Evolutionary conservation across 1,140 invertebrate genomes (phyloP).

Genomic region (Aleiodes sp.): DNA sequence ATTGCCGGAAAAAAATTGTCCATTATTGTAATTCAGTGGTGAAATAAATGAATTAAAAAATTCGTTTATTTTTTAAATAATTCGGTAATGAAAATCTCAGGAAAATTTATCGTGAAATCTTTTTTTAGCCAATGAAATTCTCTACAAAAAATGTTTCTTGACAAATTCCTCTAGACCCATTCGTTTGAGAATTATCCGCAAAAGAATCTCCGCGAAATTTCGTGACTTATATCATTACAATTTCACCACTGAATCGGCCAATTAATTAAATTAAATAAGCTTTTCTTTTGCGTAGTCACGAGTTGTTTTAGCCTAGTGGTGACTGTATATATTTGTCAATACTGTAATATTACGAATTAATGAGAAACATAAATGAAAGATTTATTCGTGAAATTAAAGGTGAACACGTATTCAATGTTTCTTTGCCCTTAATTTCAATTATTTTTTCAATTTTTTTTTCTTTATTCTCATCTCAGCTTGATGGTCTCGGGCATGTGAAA

Average conservation of each 20-base stretch:
- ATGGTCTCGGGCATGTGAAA: slow-evolving; percentile 3
- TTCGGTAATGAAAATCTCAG: no score
- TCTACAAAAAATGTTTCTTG: no score
- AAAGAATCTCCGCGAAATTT: background rate
- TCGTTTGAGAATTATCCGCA: no score
- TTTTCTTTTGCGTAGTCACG: slow-evolving; percentile 45
- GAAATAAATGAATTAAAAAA: no score
- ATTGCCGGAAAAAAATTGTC: slow-evolving; percentile 8
- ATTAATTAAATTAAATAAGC: slow-evolving; percentile 41
- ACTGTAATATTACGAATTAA: slow-evolving; percentile 42
- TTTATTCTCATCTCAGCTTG: background rate
- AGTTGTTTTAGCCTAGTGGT: slow-evolving; percentile 52
- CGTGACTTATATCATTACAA: background rate
- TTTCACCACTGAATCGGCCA: no score
- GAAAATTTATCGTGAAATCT: no score
- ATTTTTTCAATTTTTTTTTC: background rate
- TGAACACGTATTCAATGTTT: background rate
- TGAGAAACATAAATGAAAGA: slow-evolving; percentile 33
- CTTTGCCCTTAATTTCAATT: background rate
- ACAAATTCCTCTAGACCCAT: no score
- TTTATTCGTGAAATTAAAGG: slow-evolving; percentile 21
- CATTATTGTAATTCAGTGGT: no score
- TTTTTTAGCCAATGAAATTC: no score
- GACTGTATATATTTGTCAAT: slow-evolving; percentile 63
- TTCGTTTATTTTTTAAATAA: no score